phyloP scores from a whole-genome alignment of 2,888 invertebrate genomes.

The Thyatira batis region DNA sequence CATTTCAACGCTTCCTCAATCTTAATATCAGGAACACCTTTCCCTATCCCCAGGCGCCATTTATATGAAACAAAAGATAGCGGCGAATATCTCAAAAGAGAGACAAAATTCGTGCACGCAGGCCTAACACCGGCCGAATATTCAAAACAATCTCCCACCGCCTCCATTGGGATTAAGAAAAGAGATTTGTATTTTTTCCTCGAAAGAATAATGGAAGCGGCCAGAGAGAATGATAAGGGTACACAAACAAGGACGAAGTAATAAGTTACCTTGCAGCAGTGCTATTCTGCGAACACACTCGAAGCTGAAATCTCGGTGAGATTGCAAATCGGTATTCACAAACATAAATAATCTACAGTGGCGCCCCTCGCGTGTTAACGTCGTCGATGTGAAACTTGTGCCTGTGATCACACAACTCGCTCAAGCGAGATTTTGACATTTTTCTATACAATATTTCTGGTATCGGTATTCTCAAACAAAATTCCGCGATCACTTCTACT shows the following conservation, averaged over 20 bases:
- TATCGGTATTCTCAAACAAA: too few relatives aligned
- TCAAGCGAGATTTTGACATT: too few relatives aligned
- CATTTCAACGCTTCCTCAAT: conserved; percentile 34
- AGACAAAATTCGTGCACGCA: conserved; percentile 31
- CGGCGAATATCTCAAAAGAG: conserved; percentile 32
- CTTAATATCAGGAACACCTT: conserved; percentile 36
- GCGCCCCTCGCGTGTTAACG: too few relatives aligned
- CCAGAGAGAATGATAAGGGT: conserved; percentile 37
- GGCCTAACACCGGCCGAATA: conserved; percentile 41
- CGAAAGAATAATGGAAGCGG: conserved; percentile 47
- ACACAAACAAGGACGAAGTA: conserved; percentile 23
- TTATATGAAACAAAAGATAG: conserved; percentile 43
- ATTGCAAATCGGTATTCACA: too few relatives aligned
- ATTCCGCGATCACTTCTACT: too few relatives aligned
- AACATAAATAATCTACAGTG: too few relatives aligned
- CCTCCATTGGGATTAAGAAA: conserved; percentile 50
- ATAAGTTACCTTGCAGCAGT: conserved; percentile 35
- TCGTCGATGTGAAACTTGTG: too few relatives aligned
- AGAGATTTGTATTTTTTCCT: conserved; percentile 52
- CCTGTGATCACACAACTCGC: too few relatives aligned
- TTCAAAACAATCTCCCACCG: conserved; percentile 55
- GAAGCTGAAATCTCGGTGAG: neutral
- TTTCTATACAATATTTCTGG: too few relatives aligned
- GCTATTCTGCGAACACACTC: too few relatives aligned
- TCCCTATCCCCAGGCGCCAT: conserved; percentile 34